Conservation (phyloP, 2,113 vertebrate genomes). For the Python bivittatus region DNA sequence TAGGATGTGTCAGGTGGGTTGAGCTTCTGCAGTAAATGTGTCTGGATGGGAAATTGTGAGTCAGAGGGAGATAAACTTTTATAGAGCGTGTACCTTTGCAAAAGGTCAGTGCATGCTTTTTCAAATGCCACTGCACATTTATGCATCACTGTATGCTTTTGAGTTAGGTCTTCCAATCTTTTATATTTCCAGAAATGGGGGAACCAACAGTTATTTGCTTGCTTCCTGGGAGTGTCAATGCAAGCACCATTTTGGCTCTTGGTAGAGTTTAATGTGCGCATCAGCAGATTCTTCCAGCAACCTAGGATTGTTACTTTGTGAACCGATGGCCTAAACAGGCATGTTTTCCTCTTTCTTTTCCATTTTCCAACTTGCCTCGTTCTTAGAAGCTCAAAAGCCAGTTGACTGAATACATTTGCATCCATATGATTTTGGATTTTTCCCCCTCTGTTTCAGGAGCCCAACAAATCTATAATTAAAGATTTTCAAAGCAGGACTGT, state of each 20-base stretch:
- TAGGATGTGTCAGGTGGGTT: conserved; percentile 4
- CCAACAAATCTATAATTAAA: conserved; percentile 4
- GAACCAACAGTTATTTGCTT: background rate
- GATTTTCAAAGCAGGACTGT: conserved; percentile 13
- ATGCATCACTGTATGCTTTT: background rate
- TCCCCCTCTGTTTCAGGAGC: background rate
- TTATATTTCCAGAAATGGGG: background rate
- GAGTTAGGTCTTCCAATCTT: background rate
- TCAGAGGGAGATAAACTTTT: conserved; percentile 23
- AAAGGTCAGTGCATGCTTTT: conserved; percentile 39
- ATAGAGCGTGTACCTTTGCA: background rate
- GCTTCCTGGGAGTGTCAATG: background rate
- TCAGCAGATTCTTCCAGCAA: background rate
- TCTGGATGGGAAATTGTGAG: background rate
- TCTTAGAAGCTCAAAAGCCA: background rate
- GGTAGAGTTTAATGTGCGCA: background rate
- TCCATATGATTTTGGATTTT: background rate
- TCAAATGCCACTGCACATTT: conserved; percentile 46
- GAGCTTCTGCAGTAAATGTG: conserved; percentile 18
- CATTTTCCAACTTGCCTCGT: background rate
- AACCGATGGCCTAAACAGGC: background rate
- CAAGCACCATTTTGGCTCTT: background rate
- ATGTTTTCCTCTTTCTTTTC: background rate
- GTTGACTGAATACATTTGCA: background rate
- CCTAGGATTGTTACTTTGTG: background rate